Evolutionary conservation across 1,140 invertebrate genomes (phyloP), one percentile per base, ranked within the genome.

Genomic region (Pogonomyrmex californicus): DNA sequence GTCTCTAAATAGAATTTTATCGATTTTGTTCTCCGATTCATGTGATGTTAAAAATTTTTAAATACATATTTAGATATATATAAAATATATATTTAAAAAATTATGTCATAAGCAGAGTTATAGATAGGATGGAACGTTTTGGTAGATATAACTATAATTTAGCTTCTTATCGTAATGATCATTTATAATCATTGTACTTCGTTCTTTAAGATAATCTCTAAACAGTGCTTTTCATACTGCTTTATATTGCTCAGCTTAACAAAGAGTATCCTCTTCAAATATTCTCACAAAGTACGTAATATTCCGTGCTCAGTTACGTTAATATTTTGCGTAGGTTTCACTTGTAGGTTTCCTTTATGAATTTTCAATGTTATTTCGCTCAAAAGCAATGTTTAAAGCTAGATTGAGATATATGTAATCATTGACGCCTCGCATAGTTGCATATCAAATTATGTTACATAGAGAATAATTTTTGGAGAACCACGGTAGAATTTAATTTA

Each of bases 291-390:
- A 51, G 23, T 49, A 10, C 33, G 0, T 66, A 2, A 60, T 23
- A 36, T 54, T 78, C 36, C 1, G 65, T 76, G 65, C 14, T 62
- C 2, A 54, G n/a, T 2, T 47, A 1, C 38, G 17, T 44, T 56
- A 47, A 58, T 38, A 81, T 38, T 75, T n/a, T 75, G 9, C 41
- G 30, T 54, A 33, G 14, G 4, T 49, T 41, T 96, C 95, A 93
- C 96, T 96, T 79, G 97, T 97, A 91, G 23, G 23, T 23, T 23
- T 97, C 97, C 91, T 96, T 97, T 91, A 97, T 96, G 92, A 98
- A 98, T 36, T 1, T 30, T 62, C 33, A n/a, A 65, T 38, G 6
- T 44, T 68, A 68, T 36, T 47, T 54, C 17, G 9, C 33, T 70
- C 23, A 5, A n/a, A 70, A 38, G 44, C 6, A 36, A 47, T 4